phyloP scores from a whole-genome alignment of 2,113 vertebrate genomes.

The Ammodytes dubius region DNA sequence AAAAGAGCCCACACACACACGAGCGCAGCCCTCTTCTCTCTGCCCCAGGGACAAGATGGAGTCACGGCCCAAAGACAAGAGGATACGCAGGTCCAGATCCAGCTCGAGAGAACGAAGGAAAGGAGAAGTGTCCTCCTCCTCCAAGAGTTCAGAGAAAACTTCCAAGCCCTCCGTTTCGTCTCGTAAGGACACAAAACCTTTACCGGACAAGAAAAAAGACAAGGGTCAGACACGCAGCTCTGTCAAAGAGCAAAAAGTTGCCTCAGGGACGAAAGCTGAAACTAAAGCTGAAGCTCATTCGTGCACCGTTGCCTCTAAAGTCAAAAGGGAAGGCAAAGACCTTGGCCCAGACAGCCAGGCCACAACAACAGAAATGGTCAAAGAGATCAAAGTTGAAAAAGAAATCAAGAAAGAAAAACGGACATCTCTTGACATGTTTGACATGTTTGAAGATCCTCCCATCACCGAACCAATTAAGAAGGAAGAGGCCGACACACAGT shows the following conservation, averaged over 20 bases:
- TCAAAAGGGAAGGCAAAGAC: conserved; percentile 51
- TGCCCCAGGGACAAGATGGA: conserved; percentile 69
- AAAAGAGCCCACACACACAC: conserved; percentile 52
- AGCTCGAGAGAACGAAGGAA: conserved; percentile 87
- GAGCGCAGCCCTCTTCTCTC: conserved; percentile 64
- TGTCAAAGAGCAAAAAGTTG: conserved; percentile 34
- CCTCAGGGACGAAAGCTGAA: conserved; percentile 20
- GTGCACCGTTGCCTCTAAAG: neutral
- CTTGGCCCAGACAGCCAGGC: conserved; percentile 1
- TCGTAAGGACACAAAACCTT: conserved; percentile 48
- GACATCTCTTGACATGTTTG: conserved; percentile 60
- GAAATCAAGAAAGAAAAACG: conserved; percentile 71
- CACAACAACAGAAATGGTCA: conserved; percentile 3
- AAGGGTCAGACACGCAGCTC: conserved; percentile 11
- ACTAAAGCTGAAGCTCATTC: conserved; percentile 3
- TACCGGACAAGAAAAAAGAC: conserved; percentile 60
- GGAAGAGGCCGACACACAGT: conserved; percentile 31
- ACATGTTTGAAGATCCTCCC: conserved; percentile 64
- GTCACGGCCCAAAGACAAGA: conserved; percentile 81
- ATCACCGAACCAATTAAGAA: conserved; percentile 41
- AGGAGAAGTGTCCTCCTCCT: conserved; percentile 55
- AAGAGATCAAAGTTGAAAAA: conserved; percentile 44
- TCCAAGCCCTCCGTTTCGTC: conserved; percentile 25
- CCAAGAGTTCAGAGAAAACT: conserved; percentile 53
- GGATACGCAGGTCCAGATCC: conserved; percentile 75